Conservation (phyloP, 2,888 invertebrate genomes). For the Oscheius sp. region DNA sequence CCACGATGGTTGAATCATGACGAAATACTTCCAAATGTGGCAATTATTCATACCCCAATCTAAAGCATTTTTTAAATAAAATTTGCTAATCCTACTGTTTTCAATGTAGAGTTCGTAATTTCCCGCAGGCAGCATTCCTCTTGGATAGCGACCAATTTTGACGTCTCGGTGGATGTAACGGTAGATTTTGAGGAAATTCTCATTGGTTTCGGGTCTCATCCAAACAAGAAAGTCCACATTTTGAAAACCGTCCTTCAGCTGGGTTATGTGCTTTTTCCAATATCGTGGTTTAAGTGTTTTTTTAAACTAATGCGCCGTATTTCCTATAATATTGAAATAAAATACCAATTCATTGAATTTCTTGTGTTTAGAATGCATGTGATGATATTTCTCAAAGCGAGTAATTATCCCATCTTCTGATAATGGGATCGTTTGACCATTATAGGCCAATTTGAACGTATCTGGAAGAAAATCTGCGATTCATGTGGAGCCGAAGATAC, state of each 20-base stretch:
- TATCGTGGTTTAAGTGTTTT: conserved; percentile 9
- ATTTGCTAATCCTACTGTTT: not conserved
- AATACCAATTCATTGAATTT: not conserved
- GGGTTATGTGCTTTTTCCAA: conserved; percentile 5
- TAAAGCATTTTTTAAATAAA: not conserved
- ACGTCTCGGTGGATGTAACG: not conserved
- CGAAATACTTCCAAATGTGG: not conserved
- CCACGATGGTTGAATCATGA: conserved; percentile 23
- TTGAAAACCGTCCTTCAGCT: conserved; percentile 12
- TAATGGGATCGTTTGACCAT: not conserved
- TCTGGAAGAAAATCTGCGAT: conserved; percentile 1
- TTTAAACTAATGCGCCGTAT: not conserved
- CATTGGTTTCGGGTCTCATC: conserved; percentile 8
- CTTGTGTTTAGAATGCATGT: not conserved
- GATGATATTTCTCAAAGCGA: not conserved
- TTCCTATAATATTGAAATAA: not conserved
- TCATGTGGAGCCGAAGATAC: not conserved
- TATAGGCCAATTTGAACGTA: not conserved
- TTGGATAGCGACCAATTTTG: not conserved
- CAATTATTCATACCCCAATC: conserved; percentile 8
- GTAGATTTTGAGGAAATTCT: conserved; percentile 18
- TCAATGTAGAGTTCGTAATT: conserved; percentile 1
- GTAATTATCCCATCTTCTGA: conserved; percentile 6
- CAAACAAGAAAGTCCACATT: conserved; percentile 34
- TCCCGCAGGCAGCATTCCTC: conserved; percentile 1